Evolutionary conservation across 2,888 invertebrate species (phyloP), one percentile per base, ranked within the genome.

Genomic region (Temnothorax ravouxi): DNA sequence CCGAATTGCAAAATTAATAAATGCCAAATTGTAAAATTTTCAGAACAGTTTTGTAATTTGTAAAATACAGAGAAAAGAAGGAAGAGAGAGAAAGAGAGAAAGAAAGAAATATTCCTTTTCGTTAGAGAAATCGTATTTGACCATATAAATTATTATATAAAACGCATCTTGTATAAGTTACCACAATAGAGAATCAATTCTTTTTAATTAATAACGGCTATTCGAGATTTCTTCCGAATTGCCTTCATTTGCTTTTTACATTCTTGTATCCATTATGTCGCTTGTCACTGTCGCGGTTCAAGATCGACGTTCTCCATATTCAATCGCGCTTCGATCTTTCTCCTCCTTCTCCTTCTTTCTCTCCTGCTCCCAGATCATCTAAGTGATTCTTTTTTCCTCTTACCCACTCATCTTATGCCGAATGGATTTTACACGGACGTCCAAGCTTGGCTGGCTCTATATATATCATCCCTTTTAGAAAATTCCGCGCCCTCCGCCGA

Each of bases 391-490:
- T 75, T 71, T 83, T 69, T 61, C 44, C 61, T 41, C 25, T 79
- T 79, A 52, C 25, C 69, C 56, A 66, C 52, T 84, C 62, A 75
- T 59, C 59, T 83, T 80, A 82, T 66, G 76, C 72, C 76, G 88
- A 86, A 90, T 90, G 88, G 90, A 90, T 90, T 89, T 90, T 90
- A 88, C 84, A 88, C 86, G 79, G 76, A 84, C 74, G 77, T 87
- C 84, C 84, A 41, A 82, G 75, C 54, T 86, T 85, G 88, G 71
- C 79, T 77, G 61, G 59, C 34, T 84, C 86, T 89, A 88, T 89
- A 88, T 89, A 88, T 77, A 87, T 88, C 90, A 89, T 89, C 80
- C 77, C 61, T 34, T 52, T 64, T 86, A 83, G 89, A 89, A 89
- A 87, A 89, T 83, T 72, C 47, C 84, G 84, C 79, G 77, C 84